phyloP scores from a whole-genome alignment of 2,888 invertebrate genomes.

The Ischnus inquisitorius region DNA sequence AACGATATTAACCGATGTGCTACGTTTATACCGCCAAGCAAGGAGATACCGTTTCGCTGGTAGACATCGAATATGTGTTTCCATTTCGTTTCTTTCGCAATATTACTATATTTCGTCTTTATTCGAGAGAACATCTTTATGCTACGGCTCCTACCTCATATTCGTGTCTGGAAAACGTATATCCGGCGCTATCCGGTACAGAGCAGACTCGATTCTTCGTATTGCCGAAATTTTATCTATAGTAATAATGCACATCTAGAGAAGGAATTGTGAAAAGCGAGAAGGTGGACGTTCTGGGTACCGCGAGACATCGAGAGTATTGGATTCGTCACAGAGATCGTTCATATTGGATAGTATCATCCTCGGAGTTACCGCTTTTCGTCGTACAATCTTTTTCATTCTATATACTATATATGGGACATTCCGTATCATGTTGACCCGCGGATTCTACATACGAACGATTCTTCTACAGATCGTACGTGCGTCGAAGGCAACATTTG shows the following conservation, averaged over 20 bases:
- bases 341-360: conserved; percentile 50
- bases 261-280: conserved; percentile 9
- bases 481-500: background rate
- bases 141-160: conserved; percentile 30
- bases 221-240: conserved; percentile 10
- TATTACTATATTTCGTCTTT: conserved; percentile 37
- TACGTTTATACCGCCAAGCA: conserved; percentile 17
- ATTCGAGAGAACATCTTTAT: conserved; percentile 50
- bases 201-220: conserved; percentile 16
- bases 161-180: conserved; percentile 38
- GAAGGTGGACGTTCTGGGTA: conserved; percentile 3
- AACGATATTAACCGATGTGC: conserved; percentile 42
- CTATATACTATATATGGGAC: background rate
- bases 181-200: conserved; percentile 3
- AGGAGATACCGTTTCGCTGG: background rate
- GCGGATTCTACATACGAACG: background rate
- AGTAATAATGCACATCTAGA: conserved; percentile 28
- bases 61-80: background rate
- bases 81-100: background rate
- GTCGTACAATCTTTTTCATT: background rate
- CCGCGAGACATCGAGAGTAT: conserved; percentile 47
- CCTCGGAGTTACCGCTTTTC: conserved; percentile 3
- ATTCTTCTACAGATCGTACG: background rate
- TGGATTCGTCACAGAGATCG: conserved; percentile 53
- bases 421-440: background rate